Base-by-base conservation (phyloP, 2,113 vertebrate genomes). In the Caloenas nicobarica region DNA sequence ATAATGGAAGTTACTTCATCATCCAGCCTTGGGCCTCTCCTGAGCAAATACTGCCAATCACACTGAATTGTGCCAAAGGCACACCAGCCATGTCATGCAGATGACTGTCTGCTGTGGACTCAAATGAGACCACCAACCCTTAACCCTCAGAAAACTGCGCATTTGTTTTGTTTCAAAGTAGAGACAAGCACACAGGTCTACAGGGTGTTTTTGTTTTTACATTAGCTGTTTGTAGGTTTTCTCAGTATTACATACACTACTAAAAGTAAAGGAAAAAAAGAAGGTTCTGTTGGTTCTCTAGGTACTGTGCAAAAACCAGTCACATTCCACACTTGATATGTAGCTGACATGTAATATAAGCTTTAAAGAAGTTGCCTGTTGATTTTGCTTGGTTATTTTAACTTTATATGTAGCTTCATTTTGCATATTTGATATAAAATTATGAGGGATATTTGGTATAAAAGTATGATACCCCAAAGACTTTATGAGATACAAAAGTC, bases 1-100 rank as follows among this genome's bases (percentile, higher is more conserved):
- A 62, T 97, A 97, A 97, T 97, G 84, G 91, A 97, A 96, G 93
- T 97, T 97, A 95, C 95, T 94, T 95, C 94, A 95, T 95, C 92
- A 94, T 94, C 80, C 60, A 68, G 51, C 74, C 53, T 19, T 25
- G 90, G n/a, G 84, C 48, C 88, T 80, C 92, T 96, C 74, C 81
- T 24, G 95, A 93, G 79, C 64, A 48, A 92, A 16, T 3, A 54
- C 76, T 94, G 96, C 82, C 91, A 76, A 62, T 96, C 82, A 90
- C 48, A 22, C 40, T n/a, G 91, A 91, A 18, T 34, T 11, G 46
- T 73, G 80, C 76, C 93, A 78, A 25, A 93, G 33, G 16, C 68
- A 29, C 1, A 8, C 61, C 62, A 48, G 64, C 70, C 68, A 2
- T 19, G 60, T 56, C 65, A 54, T 78, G 58, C 80, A 62, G 92